phyloP scores from a whole-genome alignment of 1,140 invertebrate genomes.

The Proales similis region DNA sequence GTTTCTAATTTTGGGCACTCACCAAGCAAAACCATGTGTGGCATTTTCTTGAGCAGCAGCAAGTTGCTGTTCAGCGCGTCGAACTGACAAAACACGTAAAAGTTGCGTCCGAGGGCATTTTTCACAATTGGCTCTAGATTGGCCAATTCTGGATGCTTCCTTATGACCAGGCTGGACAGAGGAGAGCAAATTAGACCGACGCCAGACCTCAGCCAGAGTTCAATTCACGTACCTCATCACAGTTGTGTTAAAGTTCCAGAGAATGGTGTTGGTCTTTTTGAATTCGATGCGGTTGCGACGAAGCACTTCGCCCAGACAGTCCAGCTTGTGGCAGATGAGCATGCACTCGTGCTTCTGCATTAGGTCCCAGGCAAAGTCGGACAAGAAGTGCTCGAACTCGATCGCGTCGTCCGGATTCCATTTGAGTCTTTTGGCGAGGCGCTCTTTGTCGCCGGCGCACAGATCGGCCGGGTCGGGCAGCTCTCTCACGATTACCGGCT shows the following conservation, averaged over 20 bases:
- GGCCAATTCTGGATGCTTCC: conserved; percentile 32
- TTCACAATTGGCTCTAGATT: conserved; percentile 23
- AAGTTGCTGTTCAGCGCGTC: conserved; percentile 24
- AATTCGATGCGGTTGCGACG: conserved; percentile 35
- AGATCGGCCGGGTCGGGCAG: conserved; percentile 1
- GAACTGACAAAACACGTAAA: conserved; percentile 23
- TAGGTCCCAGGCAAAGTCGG: conserved; percentile 8
- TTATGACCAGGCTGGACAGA: conserved; percentile 14
- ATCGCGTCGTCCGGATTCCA: not conserved
- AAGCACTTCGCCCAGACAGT: conserved; percentile 10
- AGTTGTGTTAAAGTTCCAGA: conserved; percentile 35
- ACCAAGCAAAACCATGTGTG: conserved; percentile 35
- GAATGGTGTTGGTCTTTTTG: conserved; percentile 11
- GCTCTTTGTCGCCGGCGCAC: not conserved
- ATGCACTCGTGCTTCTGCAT: conserved; percentile 12
- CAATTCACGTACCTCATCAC: conserved; percentile 26
- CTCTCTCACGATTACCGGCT: conserved; percentile 13
- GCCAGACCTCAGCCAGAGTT: not conserved
- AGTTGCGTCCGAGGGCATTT: conserved; percentile 11
- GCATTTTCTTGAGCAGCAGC: conserved; percentile 31
- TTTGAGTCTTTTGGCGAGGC: not conserved
- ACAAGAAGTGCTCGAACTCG: conserved; percentile 28
- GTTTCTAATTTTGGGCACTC: not conserved
- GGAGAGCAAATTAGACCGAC: not conserved
- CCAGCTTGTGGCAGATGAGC: conserved; percentile 34